Conservation (phyloP, 1,140 invertebrate genomes). For the Ostrea edulis region DNA sequence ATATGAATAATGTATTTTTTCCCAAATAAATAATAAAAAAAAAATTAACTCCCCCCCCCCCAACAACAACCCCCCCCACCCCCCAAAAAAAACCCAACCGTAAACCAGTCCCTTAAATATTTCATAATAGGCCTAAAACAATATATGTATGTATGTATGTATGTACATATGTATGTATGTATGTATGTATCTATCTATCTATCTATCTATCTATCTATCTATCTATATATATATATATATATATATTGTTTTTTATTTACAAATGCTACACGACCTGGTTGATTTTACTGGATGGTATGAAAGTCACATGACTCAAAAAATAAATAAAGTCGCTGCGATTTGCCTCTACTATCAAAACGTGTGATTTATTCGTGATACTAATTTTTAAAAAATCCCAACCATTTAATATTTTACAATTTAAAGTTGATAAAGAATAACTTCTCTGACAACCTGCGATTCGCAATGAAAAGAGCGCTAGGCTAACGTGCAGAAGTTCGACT, state of each 20-base stretch:
- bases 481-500: constrained; percentile 12
- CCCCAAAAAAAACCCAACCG: too few species aligned
- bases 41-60: too few species aligned
- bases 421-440: neutral
- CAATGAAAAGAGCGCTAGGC: neutral
- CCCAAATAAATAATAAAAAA: too few species aligned
- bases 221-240: too few species aligned
- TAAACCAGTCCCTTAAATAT: too few species aligned
- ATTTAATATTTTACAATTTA: neutral
- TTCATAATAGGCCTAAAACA: too few species aligned
- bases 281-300: neutral
- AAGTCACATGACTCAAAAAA: neutral
- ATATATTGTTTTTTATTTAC: neutral
- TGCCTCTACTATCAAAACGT: neutral
- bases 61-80: too few species aligned
- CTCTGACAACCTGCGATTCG: neutral
- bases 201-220: too few species aligned
- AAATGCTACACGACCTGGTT: neutral
- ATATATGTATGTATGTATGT: too few species aligned
- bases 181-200: too few species aligned
- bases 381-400: neutral
- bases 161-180: too few species aligned
- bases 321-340: neutral
- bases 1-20: too few species aligned
- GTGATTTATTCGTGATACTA: neutral